Percentiles rank a stretch among this genome's conserved stretches.
Evolutionary conservation across 2,113 vertebrate genomes (phyloP).

Genomic region (Gobiocypris rarus): DNA sequence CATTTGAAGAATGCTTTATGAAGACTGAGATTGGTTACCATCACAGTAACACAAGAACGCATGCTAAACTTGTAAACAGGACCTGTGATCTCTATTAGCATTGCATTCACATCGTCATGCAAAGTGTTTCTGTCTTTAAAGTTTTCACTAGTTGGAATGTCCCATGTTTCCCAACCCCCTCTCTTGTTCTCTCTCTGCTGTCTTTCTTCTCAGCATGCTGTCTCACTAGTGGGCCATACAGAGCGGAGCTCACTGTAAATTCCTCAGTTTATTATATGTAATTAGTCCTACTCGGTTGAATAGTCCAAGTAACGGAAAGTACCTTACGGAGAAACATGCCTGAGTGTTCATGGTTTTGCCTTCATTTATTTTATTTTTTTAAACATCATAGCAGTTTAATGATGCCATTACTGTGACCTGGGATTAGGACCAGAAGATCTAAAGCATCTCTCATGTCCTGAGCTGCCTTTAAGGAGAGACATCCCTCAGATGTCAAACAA

Average conservation of each 20-base stretch:
- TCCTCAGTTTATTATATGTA: conserved; percentile 11
- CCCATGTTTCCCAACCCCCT: background rate
- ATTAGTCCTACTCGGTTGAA: conserved; percentile 18
- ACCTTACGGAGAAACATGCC: background rate
- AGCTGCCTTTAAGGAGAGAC: background rate
- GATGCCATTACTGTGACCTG: background rate
- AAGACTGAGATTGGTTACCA: background rate
- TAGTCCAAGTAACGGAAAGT: background rate
- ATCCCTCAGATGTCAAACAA: conserved; percentile 24
- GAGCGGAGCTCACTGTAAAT: conserved; percentile 31
- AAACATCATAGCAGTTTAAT: conserved; percentile 2
- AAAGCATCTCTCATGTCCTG: conserved; percentile 13
- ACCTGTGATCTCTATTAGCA: background rate
- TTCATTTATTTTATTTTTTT: conserved; percentile 26
- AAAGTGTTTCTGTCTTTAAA: conserved; percentile 2
- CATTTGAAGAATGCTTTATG: background rate
- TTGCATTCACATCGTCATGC: background rate
- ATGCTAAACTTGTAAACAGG: background rate
- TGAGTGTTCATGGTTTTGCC: background rate
- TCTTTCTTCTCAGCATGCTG: conserved; percentile 31
- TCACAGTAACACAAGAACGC: background rate
- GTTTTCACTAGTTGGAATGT: conserved; percentile 18
- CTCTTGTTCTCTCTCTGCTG: background rate
- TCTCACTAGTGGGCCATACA: conserved; percentile 12
- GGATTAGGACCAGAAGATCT: background rate